Evolutionary conservation across 2,888 invertebrate genomes (phyloP).

Genomic region (Artemia sinica): DNA sequence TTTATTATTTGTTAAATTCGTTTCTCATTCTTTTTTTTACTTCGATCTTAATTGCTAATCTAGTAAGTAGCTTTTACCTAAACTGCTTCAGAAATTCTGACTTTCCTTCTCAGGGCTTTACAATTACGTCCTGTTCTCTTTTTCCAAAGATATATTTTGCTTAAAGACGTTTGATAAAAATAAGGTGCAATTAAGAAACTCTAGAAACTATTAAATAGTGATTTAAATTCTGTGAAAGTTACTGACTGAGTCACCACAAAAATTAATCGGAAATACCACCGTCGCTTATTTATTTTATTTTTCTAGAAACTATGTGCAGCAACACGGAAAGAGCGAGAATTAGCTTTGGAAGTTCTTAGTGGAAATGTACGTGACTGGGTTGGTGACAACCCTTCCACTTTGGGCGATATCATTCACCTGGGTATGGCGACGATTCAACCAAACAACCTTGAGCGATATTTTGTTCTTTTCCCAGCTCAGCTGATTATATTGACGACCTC

Average conservation of each 20-base stretch:
- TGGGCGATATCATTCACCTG: constrained; percentile 79
- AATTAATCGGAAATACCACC: background rate
- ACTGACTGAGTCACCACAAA: background rate
- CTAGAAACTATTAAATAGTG: background rate
- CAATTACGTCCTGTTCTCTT: no score
- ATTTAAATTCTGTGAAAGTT: background rate
- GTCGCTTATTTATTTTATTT: constrained; percentile 24
- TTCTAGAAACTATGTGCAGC: constrained; percentile 64
- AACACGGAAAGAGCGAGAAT: constrained; percentile 76
- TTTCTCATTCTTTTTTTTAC: no score
- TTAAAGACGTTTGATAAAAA: no score
- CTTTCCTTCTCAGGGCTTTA: no score
- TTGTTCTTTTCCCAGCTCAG: constrained; percentile 75
- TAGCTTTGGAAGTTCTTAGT: constrained; percentile 83
- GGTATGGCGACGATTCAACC: constrained; percentile 51
- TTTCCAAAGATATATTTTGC: no score
- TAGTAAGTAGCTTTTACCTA: no score
- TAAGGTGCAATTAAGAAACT: no score
- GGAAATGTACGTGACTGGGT: constrained; percentile 92
- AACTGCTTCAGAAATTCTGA: no score
- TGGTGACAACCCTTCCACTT: constrained; percentile 48
- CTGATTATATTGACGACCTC: constrained; percentile 77
- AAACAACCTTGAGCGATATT: constrained; percentile 70
- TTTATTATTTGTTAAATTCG: no score
- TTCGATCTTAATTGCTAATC: no score